Evolutionary conservation across 2,113 vertebrate species (phyloP).

Genomic region (Alosa alosa): DNA sequence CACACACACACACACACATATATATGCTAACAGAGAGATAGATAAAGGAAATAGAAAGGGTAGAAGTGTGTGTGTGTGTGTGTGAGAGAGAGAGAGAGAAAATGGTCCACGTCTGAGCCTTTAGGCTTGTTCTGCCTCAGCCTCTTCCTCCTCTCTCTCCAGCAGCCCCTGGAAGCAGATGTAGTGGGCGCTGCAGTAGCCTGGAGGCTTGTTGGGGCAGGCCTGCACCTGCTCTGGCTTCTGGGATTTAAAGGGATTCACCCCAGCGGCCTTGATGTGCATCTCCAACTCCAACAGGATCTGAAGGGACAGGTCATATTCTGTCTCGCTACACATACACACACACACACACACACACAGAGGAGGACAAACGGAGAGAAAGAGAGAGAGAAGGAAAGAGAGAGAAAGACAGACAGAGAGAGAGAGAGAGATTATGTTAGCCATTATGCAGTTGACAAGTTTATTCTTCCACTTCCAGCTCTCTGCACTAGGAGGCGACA

Average conservation of each 20-base stretch:
- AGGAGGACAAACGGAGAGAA: not conserved
- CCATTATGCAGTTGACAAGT: not conserved
- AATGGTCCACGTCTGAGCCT: not conserved
- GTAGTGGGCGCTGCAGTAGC: conserved; percentile 84
- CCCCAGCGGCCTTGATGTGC: conserved; percentile 72
- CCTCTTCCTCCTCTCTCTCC: conserved; percentile 58
- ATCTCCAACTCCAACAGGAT: conserved; percentile 84
- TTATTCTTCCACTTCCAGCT: not conserved
- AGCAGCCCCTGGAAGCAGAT: conserved; percentile 77
- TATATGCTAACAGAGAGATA: too few species aligned
- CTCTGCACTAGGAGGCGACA: not conserved
- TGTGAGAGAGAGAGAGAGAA: not conserved
- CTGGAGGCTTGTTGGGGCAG: conserved; percentile 76
- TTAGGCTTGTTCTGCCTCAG: not conserved
- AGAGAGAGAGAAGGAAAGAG: not conserved
- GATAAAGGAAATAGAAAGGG: not conserved
- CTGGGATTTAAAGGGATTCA: conserved; percentile 84
- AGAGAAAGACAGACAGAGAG: not conserved
- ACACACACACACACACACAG: conserved; percentile 29
- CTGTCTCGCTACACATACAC: conserved; percentile 72
- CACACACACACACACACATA: not conserved
- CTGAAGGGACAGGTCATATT: conserved; percentile 86
- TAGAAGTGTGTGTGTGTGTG: not conserved
- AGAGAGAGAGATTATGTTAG: not conserved
- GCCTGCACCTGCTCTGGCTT: conserved; percentile 84